phyloP scores from a whole-genome alignment of 2,888 invertebrate species.

The Drosophila histrio region DNA sequence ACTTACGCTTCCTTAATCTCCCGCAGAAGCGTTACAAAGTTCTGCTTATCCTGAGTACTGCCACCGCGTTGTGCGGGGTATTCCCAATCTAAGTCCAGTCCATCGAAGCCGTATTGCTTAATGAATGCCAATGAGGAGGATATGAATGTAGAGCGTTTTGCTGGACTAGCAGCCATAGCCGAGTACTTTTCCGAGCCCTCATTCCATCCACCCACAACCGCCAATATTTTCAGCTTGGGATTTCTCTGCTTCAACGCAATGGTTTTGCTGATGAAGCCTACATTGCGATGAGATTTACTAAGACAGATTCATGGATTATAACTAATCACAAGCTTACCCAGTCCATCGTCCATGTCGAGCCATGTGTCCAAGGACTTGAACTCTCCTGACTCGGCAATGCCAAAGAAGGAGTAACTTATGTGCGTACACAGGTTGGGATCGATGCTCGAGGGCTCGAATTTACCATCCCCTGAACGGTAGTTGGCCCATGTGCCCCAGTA shows the following conservation, averaged over 20 bases:
- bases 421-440: slow-evolving; percentile 74
- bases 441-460: slow-evolving; percentile 61
- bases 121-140: slow-evolving; percentile 90
- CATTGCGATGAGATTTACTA: background rate
- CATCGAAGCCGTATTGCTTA: slow-evolving; percentile 92
- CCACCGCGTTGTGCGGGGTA: slow-evolving; percentile 88
- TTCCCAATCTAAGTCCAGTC: slow-evolving; percentile 96
- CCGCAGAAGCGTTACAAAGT: slow-evolving; percentile 85
- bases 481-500: slow-evolving; percentile 79
- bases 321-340: slow-evolving; percentile 43
- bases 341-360: slow-evolving; percentile 66
- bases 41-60: slow-evolving; percentile 88
- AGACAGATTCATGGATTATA: background rate
- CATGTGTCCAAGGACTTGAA: slow-evolving; percentile 65
- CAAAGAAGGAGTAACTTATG: slow-evolving; percentile 75
- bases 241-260: slow-evolving; percentile 66
- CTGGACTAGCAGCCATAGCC: slow-evolving; percentile 89
- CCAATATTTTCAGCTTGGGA: slow-evolving; percentile 87
- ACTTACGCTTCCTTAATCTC: slow-evolving; percentile 72
- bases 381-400: slow-evolving; percentile 57
- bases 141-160: slow-evolving; percentile 89
- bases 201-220: slow-evolving; percentile 97
- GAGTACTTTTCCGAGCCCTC: slow-evolving; percentile 96
- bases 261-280: slow-evolving; percentile 59
- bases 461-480: slow-evolving; percentile 70